phyloP scores from a whole-genome alignment of 2,797 vertebrate genomes.

The Todus mexicanus region DNA sequence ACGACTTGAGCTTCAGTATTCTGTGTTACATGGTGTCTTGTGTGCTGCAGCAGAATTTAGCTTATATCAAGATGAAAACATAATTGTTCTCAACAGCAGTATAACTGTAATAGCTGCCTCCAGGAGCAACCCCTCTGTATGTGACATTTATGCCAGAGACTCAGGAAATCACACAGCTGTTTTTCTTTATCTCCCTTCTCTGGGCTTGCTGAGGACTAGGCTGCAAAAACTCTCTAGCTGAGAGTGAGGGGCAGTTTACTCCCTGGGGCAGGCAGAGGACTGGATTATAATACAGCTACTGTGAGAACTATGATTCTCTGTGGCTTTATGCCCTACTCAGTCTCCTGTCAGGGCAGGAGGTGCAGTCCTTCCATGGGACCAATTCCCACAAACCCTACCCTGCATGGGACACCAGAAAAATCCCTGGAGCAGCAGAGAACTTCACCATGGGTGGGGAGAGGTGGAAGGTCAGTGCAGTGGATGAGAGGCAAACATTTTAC shows the following conservation, averaged over 20 bases:
- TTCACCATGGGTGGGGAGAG: accelerated
- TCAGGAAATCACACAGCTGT: background rate
- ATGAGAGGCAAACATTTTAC: background rate
- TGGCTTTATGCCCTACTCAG: background rate
- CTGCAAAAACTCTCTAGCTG: background rate
- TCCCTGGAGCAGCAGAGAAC: background rate
- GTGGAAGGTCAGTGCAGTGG: accelerated
- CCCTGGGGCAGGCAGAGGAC: background rate
- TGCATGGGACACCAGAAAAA: accelerated
- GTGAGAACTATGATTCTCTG: background rate
- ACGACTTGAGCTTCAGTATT: background rate
- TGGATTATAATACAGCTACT: background rate
- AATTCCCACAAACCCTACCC: accelerated
- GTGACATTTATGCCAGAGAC: background rate
- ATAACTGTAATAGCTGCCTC: background rate
- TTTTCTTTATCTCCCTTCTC: background rate
- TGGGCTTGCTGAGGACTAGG: background rate
- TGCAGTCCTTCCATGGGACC: background rate
- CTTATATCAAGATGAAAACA: background rate
- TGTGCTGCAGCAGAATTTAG: background rate
- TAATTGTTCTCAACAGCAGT: background rate
- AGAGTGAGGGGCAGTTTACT: background rate
- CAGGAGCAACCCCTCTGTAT: background rate
- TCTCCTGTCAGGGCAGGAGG: accelerated
- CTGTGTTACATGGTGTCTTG: accelerated